Conservation (phyloP, 1,140 invertebrate genomes). For the Papilio machaon region DNA sequence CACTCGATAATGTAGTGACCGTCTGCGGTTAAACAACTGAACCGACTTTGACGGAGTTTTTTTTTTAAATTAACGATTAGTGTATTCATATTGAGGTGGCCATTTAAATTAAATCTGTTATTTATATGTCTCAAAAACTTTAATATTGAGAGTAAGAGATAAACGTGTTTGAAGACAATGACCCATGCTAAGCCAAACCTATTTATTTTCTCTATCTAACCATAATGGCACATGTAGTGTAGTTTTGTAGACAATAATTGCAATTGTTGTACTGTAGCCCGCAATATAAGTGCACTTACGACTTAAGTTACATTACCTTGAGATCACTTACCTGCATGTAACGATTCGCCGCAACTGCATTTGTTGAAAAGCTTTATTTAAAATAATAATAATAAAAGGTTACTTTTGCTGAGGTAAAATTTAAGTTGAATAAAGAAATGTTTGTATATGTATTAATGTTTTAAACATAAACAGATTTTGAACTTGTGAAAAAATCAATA, state of each 20-base stretch:
- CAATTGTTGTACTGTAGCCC: neutral
- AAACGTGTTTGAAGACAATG: neutral
- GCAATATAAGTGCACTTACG: slow-evolving; percentile 32
- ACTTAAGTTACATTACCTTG: slow-evolving; percentile 27
- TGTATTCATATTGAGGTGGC: too few species aligned
- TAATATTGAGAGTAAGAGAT: neutral
- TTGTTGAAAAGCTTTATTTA: neutral
- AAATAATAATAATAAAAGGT: slow-evolving; percentile 3
- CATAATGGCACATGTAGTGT: slow-evolving; percentile 4
- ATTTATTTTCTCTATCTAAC: neutral
- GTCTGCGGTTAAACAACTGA: too few species aligned
- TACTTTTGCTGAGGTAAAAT: neutral
- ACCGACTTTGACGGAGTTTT: too few species aligned
- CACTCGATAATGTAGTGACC: too few species aligned
- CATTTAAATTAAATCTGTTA: neutral
- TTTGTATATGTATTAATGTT: too few species aligned
- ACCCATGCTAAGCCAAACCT: neutral
- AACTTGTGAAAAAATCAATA: too few species aligned
- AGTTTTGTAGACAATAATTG: slow-evolving; percentile 31
- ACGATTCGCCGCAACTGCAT: slow-evolving; percentile 5
- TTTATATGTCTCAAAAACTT: neutral
- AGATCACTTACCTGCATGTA: slow-evolving; percentile 1
- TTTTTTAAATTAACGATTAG: too few species aligned
- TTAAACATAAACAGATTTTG: too few species aligned
- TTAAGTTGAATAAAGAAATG: too few species aligned